Evolutionary conservation across 2,888 invertebrate species (phyloP).

Genomic region (Cheilosia urbana): DNA sequence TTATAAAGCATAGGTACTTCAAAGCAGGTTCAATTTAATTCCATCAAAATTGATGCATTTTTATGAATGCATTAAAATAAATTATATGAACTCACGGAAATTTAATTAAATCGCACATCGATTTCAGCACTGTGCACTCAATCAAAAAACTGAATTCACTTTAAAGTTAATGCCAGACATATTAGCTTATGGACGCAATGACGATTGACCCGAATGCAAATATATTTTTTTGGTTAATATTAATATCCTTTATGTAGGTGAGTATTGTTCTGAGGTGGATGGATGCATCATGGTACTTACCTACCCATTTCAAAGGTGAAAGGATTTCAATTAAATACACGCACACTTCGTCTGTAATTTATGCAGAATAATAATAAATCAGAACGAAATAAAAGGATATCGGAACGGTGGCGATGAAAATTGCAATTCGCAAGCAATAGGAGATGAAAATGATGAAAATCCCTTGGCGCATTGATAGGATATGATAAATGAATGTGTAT

Average conservation of each 20-base stretch:
- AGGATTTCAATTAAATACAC: neutral
- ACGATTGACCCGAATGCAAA: neutral
- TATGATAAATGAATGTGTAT: no score
- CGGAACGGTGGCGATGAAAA: no score
- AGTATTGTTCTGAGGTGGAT: no score
- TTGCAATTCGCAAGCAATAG: no score
- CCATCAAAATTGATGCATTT: neutral
- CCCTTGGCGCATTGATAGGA: no score
- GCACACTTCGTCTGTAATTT: neutral
- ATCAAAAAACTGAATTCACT: neutral
- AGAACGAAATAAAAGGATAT: no score
- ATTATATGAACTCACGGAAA: neutral
- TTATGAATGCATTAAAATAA: conserved; percentile 10
- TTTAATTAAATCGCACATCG: neutral
- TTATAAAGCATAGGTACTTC: neutral
- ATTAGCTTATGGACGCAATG: neutral
- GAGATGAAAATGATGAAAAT: no score
- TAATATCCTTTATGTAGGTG: no score
- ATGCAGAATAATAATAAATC: neutral
- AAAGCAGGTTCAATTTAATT: neutral
- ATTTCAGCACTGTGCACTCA: neutral
- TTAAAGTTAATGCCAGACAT: neutral
- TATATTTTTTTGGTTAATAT: neutral
- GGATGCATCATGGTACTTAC: neutral
- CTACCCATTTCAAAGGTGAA: neutral